phyloP scores from a whole-genome alignment of 2,113 vertebrate genomes.

The Callorhinus ursinus region DNA sequence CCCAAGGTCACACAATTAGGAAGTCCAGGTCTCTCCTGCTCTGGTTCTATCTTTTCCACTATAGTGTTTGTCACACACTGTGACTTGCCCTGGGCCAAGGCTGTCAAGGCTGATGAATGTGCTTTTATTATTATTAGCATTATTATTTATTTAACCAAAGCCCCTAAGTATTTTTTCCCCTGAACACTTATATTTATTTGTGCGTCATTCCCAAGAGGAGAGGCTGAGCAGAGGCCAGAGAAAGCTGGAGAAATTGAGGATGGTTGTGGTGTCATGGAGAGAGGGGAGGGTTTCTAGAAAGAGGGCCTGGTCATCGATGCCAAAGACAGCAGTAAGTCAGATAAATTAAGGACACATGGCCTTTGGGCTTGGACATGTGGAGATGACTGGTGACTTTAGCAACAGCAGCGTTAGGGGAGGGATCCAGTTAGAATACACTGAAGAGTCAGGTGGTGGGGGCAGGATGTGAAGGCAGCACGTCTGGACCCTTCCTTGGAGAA shows the following conservation, averaged over 20 bases:
- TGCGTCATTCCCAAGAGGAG: background rate
- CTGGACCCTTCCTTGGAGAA: background rate
- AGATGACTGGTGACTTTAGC: background rate
- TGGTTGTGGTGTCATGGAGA: background rate
- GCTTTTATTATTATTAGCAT: background rate
- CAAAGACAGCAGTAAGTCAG: background rate
- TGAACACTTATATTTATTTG: background rate
- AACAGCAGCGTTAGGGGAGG: background rate
- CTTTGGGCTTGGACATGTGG: background rate
- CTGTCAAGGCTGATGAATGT: background rate
- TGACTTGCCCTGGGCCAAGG: background rate
- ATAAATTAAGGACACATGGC: background rate
- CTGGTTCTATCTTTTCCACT: background rate
- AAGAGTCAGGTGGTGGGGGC: background rate
- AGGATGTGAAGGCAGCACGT: rapidly evolving
- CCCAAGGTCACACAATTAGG: background rate
- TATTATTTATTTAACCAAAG: background rate
- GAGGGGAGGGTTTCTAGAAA: background rate
- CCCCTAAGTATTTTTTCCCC: background rate
- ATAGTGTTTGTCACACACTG: background rate
- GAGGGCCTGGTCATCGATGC: background rate
- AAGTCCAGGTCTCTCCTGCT: background rate
- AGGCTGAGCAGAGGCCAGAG: background rate
- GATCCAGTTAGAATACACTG: background rate
- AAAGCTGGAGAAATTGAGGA: background rate